Evolutionary conservation across 2,113 vertebrate species (phyloP).

Genomic region (Istiophorus platypterus): DNA sequence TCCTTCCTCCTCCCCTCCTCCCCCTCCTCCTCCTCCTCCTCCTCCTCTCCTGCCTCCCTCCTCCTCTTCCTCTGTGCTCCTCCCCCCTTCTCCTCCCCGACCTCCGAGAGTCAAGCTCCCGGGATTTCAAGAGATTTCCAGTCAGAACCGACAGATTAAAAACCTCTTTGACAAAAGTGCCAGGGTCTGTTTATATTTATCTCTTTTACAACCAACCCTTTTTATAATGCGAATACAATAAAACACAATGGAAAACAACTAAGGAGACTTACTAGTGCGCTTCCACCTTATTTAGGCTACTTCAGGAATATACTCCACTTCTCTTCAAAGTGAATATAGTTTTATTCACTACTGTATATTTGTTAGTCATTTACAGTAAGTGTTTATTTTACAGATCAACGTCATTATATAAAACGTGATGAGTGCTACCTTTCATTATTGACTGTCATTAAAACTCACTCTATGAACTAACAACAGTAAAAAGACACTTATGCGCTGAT

Average conservation of each 20-base stretch:
- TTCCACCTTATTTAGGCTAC: too few species aligned
- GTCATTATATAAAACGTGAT: too few species aligned
- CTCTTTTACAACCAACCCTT: not conserved
- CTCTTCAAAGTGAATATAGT: not conserved
- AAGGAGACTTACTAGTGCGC: too few species aligned
- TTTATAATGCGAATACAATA: not conserved
- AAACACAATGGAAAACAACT: not conserved
- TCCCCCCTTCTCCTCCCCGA: not conserved
- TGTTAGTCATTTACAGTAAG: not conserved
- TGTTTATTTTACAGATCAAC: too few species aligned
- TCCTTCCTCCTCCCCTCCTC: conserved; percentile 26
- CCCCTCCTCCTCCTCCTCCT: conserved; percentile 31
- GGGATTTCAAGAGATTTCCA: conserved; percentile 35
- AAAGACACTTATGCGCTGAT: too few species aligned
- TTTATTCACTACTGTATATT: not conserved
- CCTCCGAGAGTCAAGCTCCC: not conserved
- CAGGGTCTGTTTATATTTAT: not conserved
- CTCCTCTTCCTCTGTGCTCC: conserved; percentile 24
- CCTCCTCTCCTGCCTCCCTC: not conserved
- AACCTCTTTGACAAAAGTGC: not conserved
- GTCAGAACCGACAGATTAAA: conserved; percentile 42
- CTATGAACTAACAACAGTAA: too few species aligned
- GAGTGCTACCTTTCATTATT: not conserved
- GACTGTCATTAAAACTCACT: not conserved
- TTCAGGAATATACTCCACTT: not conserved